Evolutionary conservation across 2,113 vertebrate species (phyloP).

Genomic region (Pholis gunnellus): DNA sequence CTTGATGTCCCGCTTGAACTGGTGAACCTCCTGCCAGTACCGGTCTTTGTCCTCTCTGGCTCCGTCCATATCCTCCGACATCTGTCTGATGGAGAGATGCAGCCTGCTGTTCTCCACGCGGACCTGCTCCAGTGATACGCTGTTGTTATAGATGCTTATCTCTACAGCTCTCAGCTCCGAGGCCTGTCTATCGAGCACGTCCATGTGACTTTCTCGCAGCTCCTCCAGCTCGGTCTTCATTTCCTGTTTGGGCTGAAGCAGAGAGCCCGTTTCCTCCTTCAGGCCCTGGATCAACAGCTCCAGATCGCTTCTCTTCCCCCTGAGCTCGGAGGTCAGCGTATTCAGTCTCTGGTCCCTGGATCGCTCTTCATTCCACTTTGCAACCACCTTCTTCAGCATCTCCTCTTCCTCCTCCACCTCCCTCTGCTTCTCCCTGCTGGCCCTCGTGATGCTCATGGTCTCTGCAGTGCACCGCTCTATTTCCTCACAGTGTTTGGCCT

Average conservation of each 20-base stretch:
- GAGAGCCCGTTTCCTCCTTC: slow-evolving; percentile 31
- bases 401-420: slow-evolving; percentile 58
- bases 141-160: slow-evolving; percentile 60
- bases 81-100: slow-evolving; percentile 43
- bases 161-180: slow-evolving; percentile 66
- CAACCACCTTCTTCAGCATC: slow-evolving; percentile 62
- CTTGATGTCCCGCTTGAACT: background rate
- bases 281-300: slow-evolving; percentile 42
- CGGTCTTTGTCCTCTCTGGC: slow-evolving; percentile 8
- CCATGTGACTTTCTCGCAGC: slow-evolving; percentile 13
- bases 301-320: slow-evolving; percentile 32
- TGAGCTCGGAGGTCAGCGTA: slow-evolving; percentile 25
- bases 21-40: slow-evolving; percentile 14
- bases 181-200: slow-evolving; percentile 36
- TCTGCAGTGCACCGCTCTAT: slow-evolving; percentile 36
- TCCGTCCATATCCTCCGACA: slow-evolving; percentile 23
- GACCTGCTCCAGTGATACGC: slow-evolving; percentile 67
- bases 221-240: slow-evolving; percentile 55
- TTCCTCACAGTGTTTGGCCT: slow-evolving; percentile 14
- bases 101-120: slow-evolving; percentile 76
- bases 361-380: slow-evolving; percentile 35
- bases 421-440: slow-evolving; percentile 56
- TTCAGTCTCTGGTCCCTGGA: slow-evolving; percentile 40
- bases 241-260: slow-evolving; percentile 63
- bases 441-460: slow-evolving; percentile 13